Base-by-base conservation (phyloP, 2,888 invertebrate genomes). In the Andrena praecox region DNA sequence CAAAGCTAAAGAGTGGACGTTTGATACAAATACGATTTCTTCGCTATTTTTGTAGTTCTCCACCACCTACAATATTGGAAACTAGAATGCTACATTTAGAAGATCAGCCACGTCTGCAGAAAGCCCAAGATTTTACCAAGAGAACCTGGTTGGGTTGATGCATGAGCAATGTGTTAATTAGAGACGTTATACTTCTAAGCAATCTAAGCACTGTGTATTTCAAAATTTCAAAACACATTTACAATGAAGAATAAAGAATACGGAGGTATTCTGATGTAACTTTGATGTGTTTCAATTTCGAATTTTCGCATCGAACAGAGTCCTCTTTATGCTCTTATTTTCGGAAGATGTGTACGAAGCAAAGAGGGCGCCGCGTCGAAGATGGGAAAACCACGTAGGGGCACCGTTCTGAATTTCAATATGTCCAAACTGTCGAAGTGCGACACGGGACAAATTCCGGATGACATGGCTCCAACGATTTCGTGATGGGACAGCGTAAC, bases 401-500 rank as follows among this genome's bases (percentile, higher is more conserved):
- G 54, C 33, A 50, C 31, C 42, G 52, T 20, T 35, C 52, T 74
- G 86, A 86, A 86, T 86, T 81, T 70, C 73, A 84, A 86, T 84
- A 80, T 64, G 69, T 75, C 76, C 77, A 63, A 70, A 73, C 64
- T 67, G 48, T 72, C 69, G 62, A 62, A 75, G 42, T 42, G 35
- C 59, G 59, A 68, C 64, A 64, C 50, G 62, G 60, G 75, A 77
- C 79, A 79, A 86, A 86, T 84, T 77, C 72, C 50, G 71, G 29
- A 77, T 73, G 79, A 84, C 74, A 50, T 73, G 27, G 71, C 67
- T 66, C 24, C 59, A 48, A 56, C 54, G 69, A 78, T 67, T 81
- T 72, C 72, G 59, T 31, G 52, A 67, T 48, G 59, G 62, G 70
- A 74, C 63, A 63, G 48, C 48, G 64, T 74, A 59, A 67, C 48